Evolutionary conservation across 1,140 invertebrate genomes (phyloP), one percentile per base, ranked within the genome.

Genomic region (Orius insidiosus): DNA sequence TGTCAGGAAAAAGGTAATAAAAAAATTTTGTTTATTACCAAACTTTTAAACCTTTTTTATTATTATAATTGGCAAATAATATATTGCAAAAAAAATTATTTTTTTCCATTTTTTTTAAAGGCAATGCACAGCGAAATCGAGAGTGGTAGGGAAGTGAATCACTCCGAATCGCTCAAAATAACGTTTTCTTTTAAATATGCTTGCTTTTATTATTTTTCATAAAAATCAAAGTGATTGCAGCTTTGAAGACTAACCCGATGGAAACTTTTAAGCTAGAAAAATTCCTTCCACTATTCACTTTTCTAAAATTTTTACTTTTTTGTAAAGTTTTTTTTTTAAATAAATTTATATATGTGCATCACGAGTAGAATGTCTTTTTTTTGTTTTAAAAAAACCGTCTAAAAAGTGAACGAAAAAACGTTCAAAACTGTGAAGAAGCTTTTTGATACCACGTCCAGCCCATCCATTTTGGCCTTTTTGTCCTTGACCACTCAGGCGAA

Each of bases 41-140:
- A 54, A 54, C 47, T 37, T 52, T 54, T 54, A 44, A 54, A 52
- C 24, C 24, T 24, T 24, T 49, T 52, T 52, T 54, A 50, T 52
- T 54, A 50, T 50, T 54, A 52, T 45, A 52, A 54, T 54, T 54
- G 49, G 51, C 53, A 54, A 54, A 54, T 52, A 47, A 54, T 49
- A 52, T 52, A 52, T 51, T 52, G 50, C 50, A 51, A 52, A 52
- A 36, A 44, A 52, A 52, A 52, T 37, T 53, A 32, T 46, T 53
- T 48, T 48, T 24, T 24, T 24, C 7, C 7, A 7, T 24, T 24
- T 4, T 24, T 24, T 24, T 24, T 33, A 48, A 50, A 50, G 52
- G 46, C 52, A 50, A 46, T 53, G 45, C 45, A 47, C 47, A 39
- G 52, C 24, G 47, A 15, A 30, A 18, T 38, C 42, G 52, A 39